Base-by-base conservation (phyloP, 1,140 invertebrate genomes). In the Dreissena rostriformis region DNA sequence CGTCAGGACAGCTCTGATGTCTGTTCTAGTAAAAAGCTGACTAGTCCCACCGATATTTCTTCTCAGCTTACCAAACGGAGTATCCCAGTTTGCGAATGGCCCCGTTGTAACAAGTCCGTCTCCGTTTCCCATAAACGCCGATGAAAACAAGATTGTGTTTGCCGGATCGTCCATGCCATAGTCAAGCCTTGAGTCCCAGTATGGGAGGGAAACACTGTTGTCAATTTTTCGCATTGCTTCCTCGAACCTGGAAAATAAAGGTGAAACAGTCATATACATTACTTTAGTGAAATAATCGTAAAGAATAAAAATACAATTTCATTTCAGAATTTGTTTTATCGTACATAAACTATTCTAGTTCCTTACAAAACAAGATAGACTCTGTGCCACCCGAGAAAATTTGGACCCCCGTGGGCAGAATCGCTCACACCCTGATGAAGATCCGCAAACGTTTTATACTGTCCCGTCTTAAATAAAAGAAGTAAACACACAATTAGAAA, bases 141-240 rank as follows among this genome's bases (percentile, higher is more conserved):
- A 26, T 53, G 86, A 87, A 82, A 91, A 94, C 24, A 94, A 77
- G 55, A 92, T 89, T 4, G 93, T 94, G 28, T 91, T 85, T 4
- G 87, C 86, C 17, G 88, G 84, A 84, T 93, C 86, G 0, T 86
- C 87, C 24, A 94, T 81, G 71, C 89, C 87, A 14, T 76, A 80
- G 82, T 93, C 93, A 52, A 93, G 61, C 0, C 90, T 90, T 19
- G 86, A 87, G 76, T 94, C 92, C 92, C 93, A 94, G 86, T 93
- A 93, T 12, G 93, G 93, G 19, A 94, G 74, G 11, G 91, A 90
- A 12, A 93, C 61, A 12, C 67, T 61, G 6, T 81, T 81, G 28
- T 84, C 82, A 22, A 82, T 81, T 24, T 84, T 77, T 8, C 82
- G 76, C 15, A 90, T 77, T 26, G 89, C 89, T 14, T 84, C 83